Evolutionary conservation across 2,888 invertebrate genomes (phyloP), one percentile per base, ranked within the genome.

Genomic region (Apamea anceps): DNA sequence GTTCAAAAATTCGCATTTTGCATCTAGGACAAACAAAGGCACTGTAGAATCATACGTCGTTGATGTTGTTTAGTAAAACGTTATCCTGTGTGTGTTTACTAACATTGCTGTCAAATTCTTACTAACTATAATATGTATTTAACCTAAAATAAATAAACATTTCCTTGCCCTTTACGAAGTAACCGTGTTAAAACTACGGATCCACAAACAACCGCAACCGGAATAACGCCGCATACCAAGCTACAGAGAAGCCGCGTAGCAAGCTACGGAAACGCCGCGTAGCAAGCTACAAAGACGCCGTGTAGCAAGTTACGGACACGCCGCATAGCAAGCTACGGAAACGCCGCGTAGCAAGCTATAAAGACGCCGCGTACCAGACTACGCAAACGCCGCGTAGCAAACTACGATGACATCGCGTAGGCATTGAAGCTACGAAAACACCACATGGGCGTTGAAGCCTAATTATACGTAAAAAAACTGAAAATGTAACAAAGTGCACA

Each of bases 1-100:
- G 94, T 99, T 99, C 91, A 99, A 97, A 94, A 98, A 99, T 95
- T 99, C 99, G 94, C 99, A 99, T 97, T 99, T 99, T 73, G 97
- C 99, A 96, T 98, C 99, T 99, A 86, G 28, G 65, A 93, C 77
- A 85, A 77, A 37, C 70, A 3, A 82, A 77, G n/a, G 42, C 51
- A 79, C 28, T 63, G 51, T 57, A 42, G 2, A 28, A 79, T 45
- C 73, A 57, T 57, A 32, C 12, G 1, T 21, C n/a, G n/a, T 71
- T 12, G 2, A 37, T 71, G 25, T 18, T 37, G 32, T 51, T 25
- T 51, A 21, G 48, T 70, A 70, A 51, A 1, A 51, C 32, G 28
- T 51, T 54, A 54, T 54, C 5, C 28, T 28, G 32, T 32, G 54
- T 15, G 48, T 54, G 28, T 28, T 68, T 70, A 32, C 15, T 54